Percentiles rank a stretch among this genome's conserved stretches.
These are phyloP conservation scores for Enteromius fasciolatus DNA, from an alignment of 2,797 vertebrate genomes.

Conservation along the genomic window DNA sequence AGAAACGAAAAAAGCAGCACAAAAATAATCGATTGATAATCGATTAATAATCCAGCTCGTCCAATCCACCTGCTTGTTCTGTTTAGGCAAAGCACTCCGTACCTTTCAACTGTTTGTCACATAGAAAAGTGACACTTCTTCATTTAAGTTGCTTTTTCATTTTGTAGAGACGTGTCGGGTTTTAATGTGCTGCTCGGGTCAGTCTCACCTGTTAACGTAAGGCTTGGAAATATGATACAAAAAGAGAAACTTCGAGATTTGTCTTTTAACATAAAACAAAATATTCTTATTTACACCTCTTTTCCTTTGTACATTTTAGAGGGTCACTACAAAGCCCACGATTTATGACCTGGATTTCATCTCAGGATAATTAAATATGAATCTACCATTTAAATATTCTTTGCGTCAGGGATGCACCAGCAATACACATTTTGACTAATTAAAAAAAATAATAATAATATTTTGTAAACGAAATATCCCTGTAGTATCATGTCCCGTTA, in stretches of 20 bases:
- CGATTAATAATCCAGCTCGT: constrained; percentile 40
- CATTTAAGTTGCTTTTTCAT: constrained; percentile 9
- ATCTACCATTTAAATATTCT: constrained; percentile 44
- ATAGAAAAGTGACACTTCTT: constrained; percentile 21
- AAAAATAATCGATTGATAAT: constrained; percentile 29
- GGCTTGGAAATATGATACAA: constrained; percentile 56
- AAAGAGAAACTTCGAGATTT: constrained; percentile 64
- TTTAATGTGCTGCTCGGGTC: constrained; percentile 26
- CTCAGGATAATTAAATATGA: constrained; percentile 29
- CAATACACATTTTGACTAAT: constrained; percentile 23
- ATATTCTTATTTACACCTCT: constrained; percentile 81
- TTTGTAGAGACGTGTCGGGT: constrained; percentile 33
- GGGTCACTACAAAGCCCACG: constrained; percentile 27
- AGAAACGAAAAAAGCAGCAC: constrained; percentile 40
- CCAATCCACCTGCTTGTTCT: not conserved
- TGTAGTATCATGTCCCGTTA: constrained; percentile 49
- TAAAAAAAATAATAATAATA: constrained; percentile 56
- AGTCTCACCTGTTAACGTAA: constrained; percentile 63
- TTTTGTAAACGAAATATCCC: constrained; percentile 55
- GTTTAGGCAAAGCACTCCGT: not conserved
- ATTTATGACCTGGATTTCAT: constrained; percentile 33
- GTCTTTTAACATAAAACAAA: constrained; percentile 75
- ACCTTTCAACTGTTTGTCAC: constrained; percentile 25
- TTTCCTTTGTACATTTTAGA: constrained; percentile 52
- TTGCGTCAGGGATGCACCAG: constrained; percentile 27